A percentile compares a stretch with the other conserved stretches of the same genome.
These are phyloP conservation scores for Halocaridina rubra DNA, from an alignment of 2,888 invertebrate genomes.

Conservation along the genomic window DNA sequence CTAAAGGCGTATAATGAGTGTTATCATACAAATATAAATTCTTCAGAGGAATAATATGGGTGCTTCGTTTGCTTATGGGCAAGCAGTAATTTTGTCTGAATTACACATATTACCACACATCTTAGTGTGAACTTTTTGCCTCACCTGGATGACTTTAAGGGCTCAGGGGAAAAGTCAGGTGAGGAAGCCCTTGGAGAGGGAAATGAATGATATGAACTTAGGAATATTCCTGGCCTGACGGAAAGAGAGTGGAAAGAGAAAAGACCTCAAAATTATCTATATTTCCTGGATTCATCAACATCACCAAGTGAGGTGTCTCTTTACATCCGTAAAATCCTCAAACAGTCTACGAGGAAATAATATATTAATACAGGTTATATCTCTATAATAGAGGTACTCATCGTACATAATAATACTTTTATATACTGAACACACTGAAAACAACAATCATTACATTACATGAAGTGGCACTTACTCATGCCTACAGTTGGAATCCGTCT, in stretches of 20 bases:
- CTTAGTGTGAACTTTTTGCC: conserved; percentile 11
- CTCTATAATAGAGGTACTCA: too few species aligned
- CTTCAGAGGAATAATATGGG: background rate
- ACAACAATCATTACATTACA: too few species aligned
- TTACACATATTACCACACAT: background rate
- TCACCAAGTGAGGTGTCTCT: background rate
- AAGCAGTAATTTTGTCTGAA: background rate
- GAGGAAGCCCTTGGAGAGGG: conserved; percentile 17
- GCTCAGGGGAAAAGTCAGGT: conserved; percentile 57
- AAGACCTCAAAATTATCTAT: background rate
- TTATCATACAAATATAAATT: background rate
- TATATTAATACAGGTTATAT: too few species aligned
- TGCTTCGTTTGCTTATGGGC: background rate
- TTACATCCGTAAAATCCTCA: background rate
- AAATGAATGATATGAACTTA: too few species aligned
- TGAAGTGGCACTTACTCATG: too few species aligned
- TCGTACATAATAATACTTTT: too few species aligned
- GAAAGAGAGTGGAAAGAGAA: background rate
- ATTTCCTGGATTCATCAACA: background rate
- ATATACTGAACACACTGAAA: too few species aligned
- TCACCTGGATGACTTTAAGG: conserved; percentile 55
- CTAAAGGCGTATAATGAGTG: too few species aligned
- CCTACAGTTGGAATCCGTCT: background rate
- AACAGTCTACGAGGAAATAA: conserved; percentile 9
- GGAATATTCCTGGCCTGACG: too few species aligned